Evolutionary conservation across 2,888 invertebrate genomes (phyloP), one percentile per base, ranked within the genome.

Genomic region (Tuta absoluta): DNA sequence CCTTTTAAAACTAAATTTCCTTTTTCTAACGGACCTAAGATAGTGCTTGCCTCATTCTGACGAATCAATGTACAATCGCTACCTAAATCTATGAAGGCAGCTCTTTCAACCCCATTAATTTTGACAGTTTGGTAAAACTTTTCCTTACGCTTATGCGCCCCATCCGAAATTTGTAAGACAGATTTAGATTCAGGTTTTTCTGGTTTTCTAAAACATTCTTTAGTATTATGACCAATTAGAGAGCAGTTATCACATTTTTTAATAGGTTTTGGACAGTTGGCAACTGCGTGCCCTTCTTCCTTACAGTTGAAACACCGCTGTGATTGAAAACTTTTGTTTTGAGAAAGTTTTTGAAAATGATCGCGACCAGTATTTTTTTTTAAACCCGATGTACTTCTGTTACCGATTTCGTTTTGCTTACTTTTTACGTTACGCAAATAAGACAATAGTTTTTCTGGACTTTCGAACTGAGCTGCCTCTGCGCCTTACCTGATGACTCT

Each of bases 401-500:
- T 53, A 53, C 10, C 19, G 23, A 5, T 8, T 12, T 53, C 21
- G 14, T 53, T 53, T 24, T 21, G 53, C 14, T 53, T 21, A 8
- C 23, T 21, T 53, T 53, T 53, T 53, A 53, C 53, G 14, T 53
- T 53, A 24, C 53, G 53, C 8, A 53, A 23, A 53, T 53, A 53
- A 24, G 23, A 21, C 21, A 53, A 23, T 5, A 53, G 19, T 53
- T 53, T 53, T 23, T 53, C 53, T 2, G 53, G 21, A 14, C 19
- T 24, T 24, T 53, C 41, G 21, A 38, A 41, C 19, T 14, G n/a
- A 12, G 41, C 64, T 12, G 59, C 64, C 33, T 64, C 24, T 11
- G 59, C 64, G 8, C 59, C 59, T 41, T 37, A 24, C 28, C 51
- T 48, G 21, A 64, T 28, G 0, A 33, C 28, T 14, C 64, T 58